Percentiles rank a stretch among this genome's conserved stretches.
Conservation (phyloP, 1,140 invertebrate species). For the Whitmania pigra region DNA sequence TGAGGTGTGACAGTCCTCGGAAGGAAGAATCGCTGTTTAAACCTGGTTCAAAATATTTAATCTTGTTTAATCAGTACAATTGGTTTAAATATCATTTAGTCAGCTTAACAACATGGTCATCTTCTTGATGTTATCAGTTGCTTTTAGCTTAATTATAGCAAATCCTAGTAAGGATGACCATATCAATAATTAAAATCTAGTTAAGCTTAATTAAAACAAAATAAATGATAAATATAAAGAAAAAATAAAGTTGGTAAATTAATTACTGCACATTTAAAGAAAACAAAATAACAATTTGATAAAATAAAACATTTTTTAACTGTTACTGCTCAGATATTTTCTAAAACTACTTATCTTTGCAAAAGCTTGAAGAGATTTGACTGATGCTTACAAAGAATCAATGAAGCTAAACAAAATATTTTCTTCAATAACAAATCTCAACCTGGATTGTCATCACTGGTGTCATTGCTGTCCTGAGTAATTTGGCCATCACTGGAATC, state of each 20-base stretch:
- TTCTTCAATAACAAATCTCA: not conserved
- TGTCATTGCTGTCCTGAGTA: constrained; percentile 24
- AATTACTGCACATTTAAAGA: no score
- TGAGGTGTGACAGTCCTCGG: not conserved
- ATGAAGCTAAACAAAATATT: not conserved
- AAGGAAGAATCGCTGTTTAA: not conserved
- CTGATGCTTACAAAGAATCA: no score
- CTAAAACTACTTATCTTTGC: no score
- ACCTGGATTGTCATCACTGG: constrained; percentile 10
- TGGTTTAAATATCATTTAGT: not conserved
- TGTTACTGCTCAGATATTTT: no score
- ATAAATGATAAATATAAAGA: no score
- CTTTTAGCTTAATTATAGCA: not conserved
- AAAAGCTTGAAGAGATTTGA: no score
- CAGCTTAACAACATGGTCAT: not conserved
- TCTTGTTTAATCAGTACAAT: not conserved
- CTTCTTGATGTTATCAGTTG: not conserved
- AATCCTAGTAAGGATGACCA: not conserved
- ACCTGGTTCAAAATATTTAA: not conserved
- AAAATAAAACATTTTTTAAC: no score
- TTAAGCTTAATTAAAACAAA: no score
- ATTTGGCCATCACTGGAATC: constrained; percentile 26
- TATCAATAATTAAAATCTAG: no score
- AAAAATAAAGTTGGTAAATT: no score
- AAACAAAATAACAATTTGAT: no score